Evolutionary conservation across 2,888 invertebrate genomes (phyloP), one percentile per base, ranked within the genome.

Genomic region (Drymonia ruficornis): DNA sequence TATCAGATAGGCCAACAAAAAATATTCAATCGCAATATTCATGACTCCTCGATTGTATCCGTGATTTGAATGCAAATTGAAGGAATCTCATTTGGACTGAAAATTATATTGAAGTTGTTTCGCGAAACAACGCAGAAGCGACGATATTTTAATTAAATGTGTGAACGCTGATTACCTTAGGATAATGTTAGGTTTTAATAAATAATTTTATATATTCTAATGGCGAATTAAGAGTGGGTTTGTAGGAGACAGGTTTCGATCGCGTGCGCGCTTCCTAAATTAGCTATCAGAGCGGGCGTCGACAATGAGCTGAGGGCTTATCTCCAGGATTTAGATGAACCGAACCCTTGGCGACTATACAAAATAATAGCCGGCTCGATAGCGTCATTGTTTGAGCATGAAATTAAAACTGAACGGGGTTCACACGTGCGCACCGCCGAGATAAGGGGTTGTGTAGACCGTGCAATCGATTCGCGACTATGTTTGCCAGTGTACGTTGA

Each of bases 331-430:
- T 91, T 91, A 89, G 91, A 91, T 91, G 90, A 89, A 88, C 87
- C 84, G 84, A 84, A 87, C 91, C 91, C 91, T 84, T 85, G 80
- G 80, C 80, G 83, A 81, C 86, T 88, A 86, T 91, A 88, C 87
- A 89, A 89, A 90, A 91, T 91, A 91, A 91, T 91, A 89, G 91
- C 84, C 72, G 80, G 84, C 85, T 87, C 89, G 90, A 91, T 91
- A 89, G 83, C 91, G 88, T 85, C 91, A 92, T 92, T 92, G 91
- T 91, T 92, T 92, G 91, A 91, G 91, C 91, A 92, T 92, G 91
- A 92, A 92, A 92, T 92, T 92, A 92, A 92, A 92, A 91, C 91
- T 90, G 91, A 90, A 86, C 89, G 86, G 85, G 85, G 87, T 91
- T 92, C 91, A 91, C 91, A 92, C 91, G 91, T 92, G 91, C 91